phyloP scores from a whole-genome alignment of 2,797 vertebrate genomes.

The Corythornis leucogaster region DNA sequence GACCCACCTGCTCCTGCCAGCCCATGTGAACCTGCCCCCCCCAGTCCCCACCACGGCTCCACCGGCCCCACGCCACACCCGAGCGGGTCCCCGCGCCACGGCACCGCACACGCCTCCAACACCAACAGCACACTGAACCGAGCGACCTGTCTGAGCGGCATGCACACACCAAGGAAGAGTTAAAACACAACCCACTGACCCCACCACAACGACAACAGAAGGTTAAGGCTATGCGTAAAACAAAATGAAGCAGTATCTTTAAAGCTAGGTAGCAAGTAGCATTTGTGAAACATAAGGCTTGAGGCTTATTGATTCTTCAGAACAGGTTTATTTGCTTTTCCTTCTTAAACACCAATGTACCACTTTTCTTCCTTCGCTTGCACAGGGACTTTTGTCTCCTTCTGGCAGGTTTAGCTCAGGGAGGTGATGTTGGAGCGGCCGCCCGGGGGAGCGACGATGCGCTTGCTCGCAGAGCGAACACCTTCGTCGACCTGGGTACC shows the following conservation, averaged over 20 bases:
- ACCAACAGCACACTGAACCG: slow-evolving; percentile 71
- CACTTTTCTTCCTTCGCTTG: slow-evolving; percentile 77
- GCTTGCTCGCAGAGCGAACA: slow-evolving; percentile 91
- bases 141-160: slow-evolving; percentile 77
- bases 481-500: slow-evolving; percentile 82
- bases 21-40: slow-evolving; percentile 16
- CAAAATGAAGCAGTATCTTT: slow-evolving; percentile 87
- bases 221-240: slow-evolving; percentile 81
- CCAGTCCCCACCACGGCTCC: not conserved
- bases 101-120: slow-evolving; percentile 72
- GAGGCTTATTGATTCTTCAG: slow-evolving; percentile 92
- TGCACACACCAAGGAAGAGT: slow-evolving; percentile 75
- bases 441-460: slow-evolving; percentile 93
- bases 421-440: slow-evolving; percentile 98
- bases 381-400: slow-evolving; percentile 51
- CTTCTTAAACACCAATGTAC: slow-evolving; percentile 80
- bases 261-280: slow-evolving; percentile 89
- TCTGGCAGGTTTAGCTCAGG: slow-evolving; percentile 86
- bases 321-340: slow-evolving; percentile 81
- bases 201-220: slow-evolving; percentile 53
- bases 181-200: slow-evolving; percentile 38
- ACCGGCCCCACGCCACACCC: not conserved
- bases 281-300: slow-evolving; percentile 96
- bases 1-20: slow-evolving; percentile 23
- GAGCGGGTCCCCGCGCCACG: slow-evolving; percentile 9